Percentiles rank a stretch among this genome's conserved stretches.
Evolutionary conservation across 2,113 vertebrate species (phyloP).

Genomic region (Hypanus sabinus): DNA sequence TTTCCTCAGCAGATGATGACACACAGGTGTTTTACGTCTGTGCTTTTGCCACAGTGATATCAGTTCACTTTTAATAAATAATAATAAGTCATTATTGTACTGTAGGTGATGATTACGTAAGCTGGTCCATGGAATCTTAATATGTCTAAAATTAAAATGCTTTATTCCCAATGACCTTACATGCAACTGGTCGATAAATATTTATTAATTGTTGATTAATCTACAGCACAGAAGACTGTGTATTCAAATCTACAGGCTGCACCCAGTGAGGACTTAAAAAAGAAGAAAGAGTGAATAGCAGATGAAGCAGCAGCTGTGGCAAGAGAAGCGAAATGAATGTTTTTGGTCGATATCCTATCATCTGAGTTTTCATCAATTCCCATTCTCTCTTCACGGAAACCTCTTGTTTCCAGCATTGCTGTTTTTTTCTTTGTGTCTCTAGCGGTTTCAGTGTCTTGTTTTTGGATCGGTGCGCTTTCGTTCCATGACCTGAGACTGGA

Average conservation of each 20-base stretch:
- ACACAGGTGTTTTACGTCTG: conserved; percentile 22
- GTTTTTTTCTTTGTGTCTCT: too few relatives aligned
- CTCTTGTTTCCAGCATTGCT: too few relatives aligned
- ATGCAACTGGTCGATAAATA: neutral
- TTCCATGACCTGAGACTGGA: neutral
- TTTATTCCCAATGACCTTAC: neutral
- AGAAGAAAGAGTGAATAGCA: too few relatives aligned
- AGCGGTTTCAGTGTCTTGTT: too few relatives aligned
- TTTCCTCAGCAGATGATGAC: neutral
- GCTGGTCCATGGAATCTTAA: neutral
- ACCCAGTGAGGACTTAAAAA: neutral
- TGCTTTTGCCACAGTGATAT: neutral
- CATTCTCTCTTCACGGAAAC: too few relatives aligned
- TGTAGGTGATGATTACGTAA: neutral
- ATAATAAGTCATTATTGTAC: neutral
- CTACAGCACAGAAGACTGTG: neutral
- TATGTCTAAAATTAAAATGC: neutral
- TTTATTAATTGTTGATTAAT: neutral
- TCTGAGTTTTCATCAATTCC: too few relatives aligned
- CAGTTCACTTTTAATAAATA: neutral
- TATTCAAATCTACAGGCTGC: neutral
- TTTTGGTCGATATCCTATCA: too few relatives aligned
- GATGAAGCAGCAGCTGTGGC: too few relatives aligned
- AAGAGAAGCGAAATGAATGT: too few relatives aligned
- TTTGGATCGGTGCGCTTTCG: too few relatives aligned